Percentiles rank a stretch among this genome's conserved stretches.
These are phyloP conservation scores for Carposina sasakii DNA, from an alignment of 1,140 invertebrate genomes.

Conservation along the genomic window DNA sequence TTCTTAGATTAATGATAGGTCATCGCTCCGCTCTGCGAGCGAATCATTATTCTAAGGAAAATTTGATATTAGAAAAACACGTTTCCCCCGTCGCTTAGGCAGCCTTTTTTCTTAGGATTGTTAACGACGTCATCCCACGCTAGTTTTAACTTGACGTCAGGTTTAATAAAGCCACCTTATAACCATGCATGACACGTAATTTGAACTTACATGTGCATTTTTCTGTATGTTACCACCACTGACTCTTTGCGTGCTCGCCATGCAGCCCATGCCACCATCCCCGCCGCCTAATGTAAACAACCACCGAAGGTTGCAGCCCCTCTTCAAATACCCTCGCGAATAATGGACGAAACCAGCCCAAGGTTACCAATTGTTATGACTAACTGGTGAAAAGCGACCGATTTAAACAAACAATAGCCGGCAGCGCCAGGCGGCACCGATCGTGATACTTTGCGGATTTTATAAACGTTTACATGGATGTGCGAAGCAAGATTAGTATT, in stretches of 20 bases:
- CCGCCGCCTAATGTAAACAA: slow-evolving; percentile 4
- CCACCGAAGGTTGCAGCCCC: not conserved
- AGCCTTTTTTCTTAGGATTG: not conserved
- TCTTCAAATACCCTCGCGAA: slow-evolving; percentile 16
- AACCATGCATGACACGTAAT: not conserved
- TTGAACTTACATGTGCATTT: no score
- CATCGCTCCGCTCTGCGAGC: no score
- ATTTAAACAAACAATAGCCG: no score
- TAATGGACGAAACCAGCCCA: no score
- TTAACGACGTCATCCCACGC: not conserved
- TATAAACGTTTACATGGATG: no score
- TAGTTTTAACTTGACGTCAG: not conserved
- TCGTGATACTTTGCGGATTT: no score
- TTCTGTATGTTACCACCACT: slow-evolving; percentile 2
- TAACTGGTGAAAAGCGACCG: no score
- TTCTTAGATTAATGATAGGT: no score
- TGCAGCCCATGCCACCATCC: slow-evolving; percentile 41
- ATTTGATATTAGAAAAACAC: not conserved
- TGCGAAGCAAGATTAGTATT: no score
- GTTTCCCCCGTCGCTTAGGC: not conserved
- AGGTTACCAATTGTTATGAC: no score
- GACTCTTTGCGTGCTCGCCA: slow-evolving; percentile 35
- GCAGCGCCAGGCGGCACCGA: no score
- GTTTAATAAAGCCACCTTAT: not conserved
- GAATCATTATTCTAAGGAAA: not conserved